These are phyloP conservation scores for Calypte anna DNA, from an alignment of 2,113 vertebrate genomes.

Conservation along the genomic window DNA sequence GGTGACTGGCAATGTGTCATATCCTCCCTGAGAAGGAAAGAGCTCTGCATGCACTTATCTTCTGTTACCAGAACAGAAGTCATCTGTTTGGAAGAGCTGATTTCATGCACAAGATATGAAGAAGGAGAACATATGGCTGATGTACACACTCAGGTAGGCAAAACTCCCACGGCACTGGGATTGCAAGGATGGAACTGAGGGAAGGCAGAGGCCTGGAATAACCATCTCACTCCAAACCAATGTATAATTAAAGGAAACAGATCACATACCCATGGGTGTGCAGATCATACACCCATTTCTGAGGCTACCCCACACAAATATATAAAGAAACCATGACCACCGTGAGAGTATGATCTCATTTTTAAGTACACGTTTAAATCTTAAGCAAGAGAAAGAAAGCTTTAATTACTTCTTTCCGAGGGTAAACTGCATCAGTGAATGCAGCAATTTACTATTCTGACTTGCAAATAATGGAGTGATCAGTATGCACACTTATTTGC, in stretches of 20 bases:
- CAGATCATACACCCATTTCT: neutral
- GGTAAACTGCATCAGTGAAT: constrained; percentile 7
- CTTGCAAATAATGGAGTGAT: constrained; percentile 19
- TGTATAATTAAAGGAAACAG: constrained; percentile 42
- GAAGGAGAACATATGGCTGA: constrained; percentile 23
- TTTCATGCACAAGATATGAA: constrained; percentile 38
- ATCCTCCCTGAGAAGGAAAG: neutral
- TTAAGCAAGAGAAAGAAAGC: constrained; percentile 18
- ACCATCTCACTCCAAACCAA: neutral
- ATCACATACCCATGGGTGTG: neutral
- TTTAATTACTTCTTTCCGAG: constrained; percentile 60
- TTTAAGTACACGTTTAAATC: constrained; percentile 43
- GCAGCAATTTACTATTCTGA: constrained; percentile 23
- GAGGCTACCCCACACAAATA: constrained; percentile 30
- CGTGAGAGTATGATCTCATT: constrained; percentile 52
- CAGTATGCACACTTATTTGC: neutral
- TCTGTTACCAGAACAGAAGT: neutral
- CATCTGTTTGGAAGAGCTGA: neutral
- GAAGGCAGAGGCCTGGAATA: neutral
- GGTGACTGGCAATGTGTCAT: constrained; percentile 10
- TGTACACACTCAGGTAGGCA: neutral
- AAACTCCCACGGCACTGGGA: neutral
- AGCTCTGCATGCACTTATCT: neutral
- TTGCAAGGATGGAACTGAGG: neutral
- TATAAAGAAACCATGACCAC: constrained; percentile 22